These are phyloP conservation scores for Columbina picui DNA, from an alignment of 2,113 vertebrate genomes.

Conservation along the genomic window DNA sequence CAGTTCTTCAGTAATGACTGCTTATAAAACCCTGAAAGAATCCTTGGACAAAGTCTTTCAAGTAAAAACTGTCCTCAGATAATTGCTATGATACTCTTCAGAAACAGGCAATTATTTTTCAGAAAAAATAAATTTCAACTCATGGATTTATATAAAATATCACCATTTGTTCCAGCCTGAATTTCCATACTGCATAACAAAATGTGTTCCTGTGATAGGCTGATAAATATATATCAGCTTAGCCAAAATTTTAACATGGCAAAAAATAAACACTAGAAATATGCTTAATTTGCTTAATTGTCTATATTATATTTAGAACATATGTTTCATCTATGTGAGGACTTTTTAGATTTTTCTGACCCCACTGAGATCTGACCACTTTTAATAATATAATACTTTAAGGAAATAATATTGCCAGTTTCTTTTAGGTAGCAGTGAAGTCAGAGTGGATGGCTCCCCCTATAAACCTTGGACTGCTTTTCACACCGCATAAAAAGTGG, in stretches of 20 bases:
- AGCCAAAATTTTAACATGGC: neutral
- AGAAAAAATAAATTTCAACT: neutral
- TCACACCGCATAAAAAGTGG: neutral
- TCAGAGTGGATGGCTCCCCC: neutral
- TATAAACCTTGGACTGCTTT: neutral
- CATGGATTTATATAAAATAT: neutral
- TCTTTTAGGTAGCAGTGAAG: neutral
- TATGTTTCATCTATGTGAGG: neutral
- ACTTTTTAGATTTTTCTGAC: neutral
- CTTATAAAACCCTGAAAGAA: neutral
- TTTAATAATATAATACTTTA: neutral
- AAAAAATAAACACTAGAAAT: neutral
- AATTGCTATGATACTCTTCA: neutral
- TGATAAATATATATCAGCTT: neutral
- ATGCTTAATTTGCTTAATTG: neutral
- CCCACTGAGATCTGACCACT: neutral
- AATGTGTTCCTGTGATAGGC: neutral
- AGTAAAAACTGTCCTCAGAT: neutral
- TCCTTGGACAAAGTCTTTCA: neutral
- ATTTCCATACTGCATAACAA: neutral
- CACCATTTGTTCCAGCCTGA: neutral
- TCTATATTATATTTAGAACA: neutral
- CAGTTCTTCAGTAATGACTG: neutral
- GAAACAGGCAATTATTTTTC: neutral
- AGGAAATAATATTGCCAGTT: neutral